Percentiles rank a stretch among this genome's conserved stretches.
These are phyloP conservation scores for Ceriagrion tenellum DNA, from an alignment of 2,888 invertebrate species.

Conservation along the genomic window DNA sequence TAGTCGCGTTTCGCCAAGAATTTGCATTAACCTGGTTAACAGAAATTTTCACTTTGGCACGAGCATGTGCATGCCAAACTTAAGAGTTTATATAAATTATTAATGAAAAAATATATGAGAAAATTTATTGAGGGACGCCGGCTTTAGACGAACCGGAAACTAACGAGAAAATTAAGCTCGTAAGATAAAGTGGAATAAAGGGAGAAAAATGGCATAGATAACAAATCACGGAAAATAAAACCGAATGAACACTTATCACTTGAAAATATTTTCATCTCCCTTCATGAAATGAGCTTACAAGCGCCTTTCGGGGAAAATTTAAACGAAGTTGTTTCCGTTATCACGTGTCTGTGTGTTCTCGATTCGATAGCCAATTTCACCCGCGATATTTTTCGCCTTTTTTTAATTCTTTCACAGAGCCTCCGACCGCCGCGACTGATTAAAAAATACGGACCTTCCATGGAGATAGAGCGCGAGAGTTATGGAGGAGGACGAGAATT, in stretches of 20 bases:
- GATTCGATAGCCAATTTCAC: neutral
- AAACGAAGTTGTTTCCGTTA: neutral
- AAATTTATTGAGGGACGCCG: too few relatives aligned
- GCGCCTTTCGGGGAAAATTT: neutral
- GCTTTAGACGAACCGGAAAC: neutral
- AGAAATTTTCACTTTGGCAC: too few relatives aligned
- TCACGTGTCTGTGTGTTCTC: neutral
- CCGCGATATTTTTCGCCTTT: neutral
- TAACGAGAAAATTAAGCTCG: neutral
- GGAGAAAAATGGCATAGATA: neutral
- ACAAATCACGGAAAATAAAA: neutral
- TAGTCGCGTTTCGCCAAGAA: too few relatives aligned
- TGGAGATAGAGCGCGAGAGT: neutral
- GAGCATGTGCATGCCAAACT: too few relatives aligned
- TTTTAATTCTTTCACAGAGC: neutral
- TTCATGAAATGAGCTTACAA: neutral
- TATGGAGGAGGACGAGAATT: neutral
- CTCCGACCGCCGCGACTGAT: neutral
- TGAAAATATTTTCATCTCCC: neutral
- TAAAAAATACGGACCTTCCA: neutral
- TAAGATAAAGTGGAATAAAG: neutral
- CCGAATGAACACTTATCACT: neutral
- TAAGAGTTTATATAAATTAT: too few relatives aligned
- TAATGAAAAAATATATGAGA: too few relatives aligned
- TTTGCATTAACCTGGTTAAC: too few relatives aligned